phyloP scores from a whole-genome alignment of 2,888 invertebrate species.

The Phengaris alcon region DNA sequence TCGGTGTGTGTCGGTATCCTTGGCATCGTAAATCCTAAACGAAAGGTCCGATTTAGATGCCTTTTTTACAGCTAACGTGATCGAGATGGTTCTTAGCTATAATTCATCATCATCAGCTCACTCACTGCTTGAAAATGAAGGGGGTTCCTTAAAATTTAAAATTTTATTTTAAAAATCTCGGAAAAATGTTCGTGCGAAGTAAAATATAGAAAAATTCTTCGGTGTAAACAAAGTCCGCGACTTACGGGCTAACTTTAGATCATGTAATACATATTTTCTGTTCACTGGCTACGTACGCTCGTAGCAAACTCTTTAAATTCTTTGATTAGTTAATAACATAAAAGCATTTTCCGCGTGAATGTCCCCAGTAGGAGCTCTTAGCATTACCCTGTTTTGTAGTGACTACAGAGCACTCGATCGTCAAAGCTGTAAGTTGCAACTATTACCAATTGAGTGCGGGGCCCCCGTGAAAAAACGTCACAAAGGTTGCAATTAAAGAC shows the following conservation, averaged over 20 bases:
- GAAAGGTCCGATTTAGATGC: too few species aligned
- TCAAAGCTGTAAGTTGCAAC: background rate
- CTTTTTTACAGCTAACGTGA: too few species aligned
- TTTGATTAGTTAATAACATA: conserved; percentile 19
- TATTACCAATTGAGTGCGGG: conserved; percentile 11
- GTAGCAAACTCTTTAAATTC: background rate
- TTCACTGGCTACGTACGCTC: background rate
- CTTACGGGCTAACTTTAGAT: background rate
- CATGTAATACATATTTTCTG: background rate
- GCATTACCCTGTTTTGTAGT: background rate
- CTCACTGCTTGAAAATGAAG: too few species aligned
- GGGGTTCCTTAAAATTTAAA: too few species aligned
- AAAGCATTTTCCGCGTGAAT: conserved; percentile 4
- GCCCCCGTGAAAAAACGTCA: conserved; percentile 17
- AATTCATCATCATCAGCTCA: too few species aligned
- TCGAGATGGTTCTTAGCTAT: too few species aligned
- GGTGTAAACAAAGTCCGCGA: background rate
- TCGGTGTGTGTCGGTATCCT: too few species aligned
- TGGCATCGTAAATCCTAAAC: too few species aligned
- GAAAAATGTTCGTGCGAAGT: too few species aligned
- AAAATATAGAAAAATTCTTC: background rate
- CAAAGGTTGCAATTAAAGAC: conserved; percentile 28
- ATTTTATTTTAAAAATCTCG: too few species aligned
- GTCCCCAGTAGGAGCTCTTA: background rate
- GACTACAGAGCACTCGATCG: background rate